Base-by-base conservation (phyloP, 92 coral and sea anemone genomes). In the Metridium senile region DNA sequence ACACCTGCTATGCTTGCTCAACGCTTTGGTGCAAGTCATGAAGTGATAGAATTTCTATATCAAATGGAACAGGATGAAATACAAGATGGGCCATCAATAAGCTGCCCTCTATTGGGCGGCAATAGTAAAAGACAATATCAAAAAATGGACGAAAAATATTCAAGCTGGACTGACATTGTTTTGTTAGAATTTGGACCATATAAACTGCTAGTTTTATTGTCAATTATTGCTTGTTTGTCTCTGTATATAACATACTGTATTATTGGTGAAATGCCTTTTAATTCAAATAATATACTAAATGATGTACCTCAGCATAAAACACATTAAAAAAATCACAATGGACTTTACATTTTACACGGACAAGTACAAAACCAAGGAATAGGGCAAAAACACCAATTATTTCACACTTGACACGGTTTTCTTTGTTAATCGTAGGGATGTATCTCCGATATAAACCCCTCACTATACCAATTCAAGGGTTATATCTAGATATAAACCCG, bases 1-100 rank as follows among this genome's bases (percentile, higher is more conserved):
- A 75, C 80, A 33, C 80, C 80, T 18, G 25, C 66, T 21, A 62
- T 62, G 80, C 56, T 75, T 33, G 80, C 71, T n/a, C 47, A 58
- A 52, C 47, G 80, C 17, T 75, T 75, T 51, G 80, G 71, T 19
- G 80, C 80, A 25, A 75, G 62, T 35, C 27, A 46, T 8, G 62
- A 75, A 75, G 71, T 75, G 26, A 22, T 63, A 20, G 10, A 43
- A 46, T 22, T 75, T 16, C 80, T 75, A 32, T 27, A 75, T 17
- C 33, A 75, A 19, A 46, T 75, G 39, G 80, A 75, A 75, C 71
- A 62, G 47, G n/a, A 75, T 26, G 80, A 74, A 61, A 28, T 46
- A 26, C 59, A 62, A 39, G 79, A 74, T 59, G 58, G 21, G 45
- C 79, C 79, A 31, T 70, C 79, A 8, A 66, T 11, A 26, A 25